phyloP scores from a whole-genome alignment of 2,113 vertebrate species.

The Scatophagus argus region DNA sequence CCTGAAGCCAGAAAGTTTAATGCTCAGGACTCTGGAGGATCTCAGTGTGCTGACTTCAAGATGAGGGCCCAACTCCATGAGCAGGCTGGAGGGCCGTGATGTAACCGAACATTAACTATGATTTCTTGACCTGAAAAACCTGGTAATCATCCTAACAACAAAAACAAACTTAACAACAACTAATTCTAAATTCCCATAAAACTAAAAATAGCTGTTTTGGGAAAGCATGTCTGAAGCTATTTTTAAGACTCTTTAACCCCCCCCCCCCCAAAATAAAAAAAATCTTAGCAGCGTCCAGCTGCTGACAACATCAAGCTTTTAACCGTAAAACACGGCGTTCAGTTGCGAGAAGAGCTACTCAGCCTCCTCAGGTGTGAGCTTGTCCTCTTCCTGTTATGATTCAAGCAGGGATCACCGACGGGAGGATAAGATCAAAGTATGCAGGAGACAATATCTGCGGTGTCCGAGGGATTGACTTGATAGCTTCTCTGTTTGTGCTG shows the following conservation, averaged over 20 bases:
- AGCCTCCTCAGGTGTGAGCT: conserved; percentile 64
- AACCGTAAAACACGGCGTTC: conserved; percentile 29
- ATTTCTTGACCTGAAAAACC: conserved; percentile 19
- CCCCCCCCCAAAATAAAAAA: conserved; percentile 1
- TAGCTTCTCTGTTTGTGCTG: conserved; percentile 69
- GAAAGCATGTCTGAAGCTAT: not conserved
- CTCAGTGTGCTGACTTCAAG: not conserved
- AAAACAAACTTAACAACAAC: not conserved
- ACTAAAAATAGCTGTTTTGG: conserved; percentile 18
- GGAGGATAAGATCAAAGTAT: conserved; percentile 61
- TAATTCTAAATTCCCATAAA: conserved; percentile 7
- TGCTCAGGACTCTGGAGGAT: not conserved
- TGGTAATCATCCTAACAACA: conserved; percentile 1
- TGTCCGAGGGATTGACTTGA: conserved; percentile 28
- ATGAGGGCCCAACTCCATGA: not conserved
- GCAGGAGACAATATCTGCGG: conserved; percentile 37
- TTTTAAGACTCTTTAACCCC: not conserved
- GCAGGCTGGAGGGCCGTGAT: conserved; percentile 6
- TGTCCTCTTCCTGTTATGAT: conserved; percentile 50
- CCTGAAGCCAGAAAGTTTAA: conserved; percentile 28
- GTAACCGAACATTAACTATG: not conserved
- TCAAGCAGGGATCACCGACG: conserved; percentile 25
- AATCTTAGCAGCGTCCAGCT: conserved; percentile 25
- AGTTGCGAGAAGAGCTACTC: conserved; percentile 41
- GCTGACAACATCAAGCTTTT: conserved; percentile 31